Evolutionary conservation across 2,888 invertebrate genomes (phyloP).

Genomic region (Marasmarcha lunaedactyla): DNA sequence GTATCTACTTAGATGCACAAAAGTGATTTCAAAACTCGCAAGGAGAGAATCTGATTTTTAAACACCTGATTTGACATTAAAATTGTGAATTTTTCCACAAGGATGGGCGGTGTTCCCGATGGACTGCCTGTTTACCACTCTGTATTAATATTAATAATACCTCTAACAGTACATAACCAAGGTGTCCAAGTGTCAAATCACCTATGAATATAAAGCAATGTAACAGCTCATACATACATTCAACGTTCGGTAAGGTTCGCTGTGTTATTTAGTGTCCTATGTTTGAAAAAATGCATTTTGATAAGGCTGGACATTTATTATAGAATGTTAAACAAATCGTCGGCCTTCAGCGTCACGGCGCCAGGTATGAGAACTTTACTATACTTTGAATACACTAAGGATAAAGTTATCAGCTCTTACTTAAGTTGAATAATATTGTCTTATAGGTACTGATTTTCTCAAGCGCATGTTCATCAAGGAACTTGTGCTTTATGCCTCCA

Average conservation of each 20-base stretch:
- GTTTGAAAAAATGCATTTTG: too few relatives aligned
- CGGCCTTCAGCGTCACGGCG: too few relatives aligned
- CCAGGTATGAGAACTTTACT: too few relatives aligned
- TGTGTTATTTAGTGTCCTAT: conserved; percentile 1
- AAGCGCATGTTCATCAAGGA: too few relatives aligned
- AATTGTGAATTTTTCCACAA: conserved; percentile 34
- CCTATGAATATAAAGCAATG: conserved; percentile 50
- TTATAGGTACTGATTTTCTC: too few relatives aligned
- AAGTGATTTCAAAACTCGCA: conserved; percentile 12
- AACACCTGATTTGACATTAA: conserved; percentile 27
- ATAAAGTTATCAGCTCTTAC: too few relatives aligned
- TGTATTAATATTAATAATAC: conserved; percentile 18
- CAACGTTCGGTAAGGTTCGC: conserved; percentile 19
- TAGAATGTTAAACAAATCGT: too few relatives aligned
- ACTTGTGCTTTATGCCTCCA: too few relatives aligned
- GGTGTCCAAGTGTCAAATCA: conserved; percentile 33
- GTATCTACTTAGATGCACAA: too few relatives aligned
- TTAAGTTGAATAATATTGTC: too few relatives aligned
- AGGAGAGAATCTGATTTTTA: conserved; percentile 29
- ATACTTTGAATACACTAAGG: too few relatives aligned
- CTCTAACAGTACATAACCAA: conserved; percentile 42
- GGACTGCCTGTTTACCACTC: conserved; percentile 25
- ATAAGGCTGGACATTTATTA: too few relatives aligned
- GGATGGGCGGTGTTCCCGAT: conserved; percentile 16
- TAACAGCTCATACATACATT: conserved; percentile 41